Percentiles rank a stretch among this genome's conserved stretches.
These are phyloP conservation scores for Xylota segnis DNA, from an alignment of 2,888 invertebrate species.

Conservation along the genomic window DNA sequence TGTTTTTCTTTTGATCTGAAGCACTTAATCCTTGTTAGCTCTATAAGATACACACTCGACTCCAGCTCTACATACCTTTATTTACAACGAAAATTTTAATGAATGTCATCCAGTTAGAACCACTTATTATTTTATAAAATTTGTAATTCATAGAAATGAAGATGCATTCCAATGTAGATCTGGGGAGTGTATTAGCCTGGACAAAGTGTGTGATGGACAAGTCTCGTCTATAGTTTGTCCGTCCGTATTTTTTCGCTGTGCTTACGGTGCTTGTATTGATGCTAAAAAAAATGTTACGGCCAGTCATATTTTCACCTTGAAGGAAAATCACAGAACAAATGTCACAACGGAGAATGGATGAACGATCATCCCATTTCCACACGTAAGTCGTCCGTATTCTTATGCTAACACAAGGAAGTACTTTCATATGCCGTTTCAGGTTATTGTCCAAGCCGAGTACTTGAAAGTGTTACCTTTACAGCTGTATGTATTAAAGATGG, in stretches of 20 bases:
- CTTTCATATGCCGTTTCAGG: slow-evolving; percentile 11
- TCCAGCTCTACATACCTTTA: no score
- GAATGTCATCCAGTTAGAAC: no score
- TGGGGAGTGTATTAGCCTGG: slow-evolving; percentile 77
- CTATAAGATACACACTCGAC: no score
- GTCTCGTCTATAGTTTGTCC: slow-evolving; percentile 74
- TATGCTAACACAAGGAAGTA: neutral
- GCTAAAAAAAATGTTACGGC: slow-evolving; percentile 78
- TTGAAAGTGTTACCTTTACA: slow-evolving; percentile 33
- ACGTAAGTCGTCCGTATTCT: neutral
- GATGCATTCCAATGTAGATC: slow-evolving; percentile 74
- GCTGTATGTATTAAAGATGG: slow-evolving; percentile 44
- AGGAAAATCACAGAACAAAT: slow-evolving; percentile 22
- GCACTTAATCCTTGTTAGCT: no score
- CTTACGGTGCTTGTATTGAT: slow-evolving; percentile 80
- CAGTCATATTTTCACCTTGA: neutral
- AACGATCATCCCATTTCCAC: neutral
- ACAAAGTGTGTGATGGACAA: slow-evolving; percentile 84
- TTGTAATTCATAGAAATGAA: slow-evolving; percentile 28
- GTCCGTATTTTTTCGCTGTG: slow-evolving; percentile 79
- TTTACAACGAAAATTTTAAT: no score
- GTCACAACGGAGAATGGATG: slow-evolving; percentile 24
- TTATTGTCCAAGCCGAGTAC: slow-evolving; percentile 20
- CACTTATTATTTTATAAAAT: no score
- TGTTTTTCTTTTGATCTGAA: no score